phyloP scores from a whole-genome alignment of 2,888 invertebrate genomes.

The Drosophila neonasuta region DNA sequence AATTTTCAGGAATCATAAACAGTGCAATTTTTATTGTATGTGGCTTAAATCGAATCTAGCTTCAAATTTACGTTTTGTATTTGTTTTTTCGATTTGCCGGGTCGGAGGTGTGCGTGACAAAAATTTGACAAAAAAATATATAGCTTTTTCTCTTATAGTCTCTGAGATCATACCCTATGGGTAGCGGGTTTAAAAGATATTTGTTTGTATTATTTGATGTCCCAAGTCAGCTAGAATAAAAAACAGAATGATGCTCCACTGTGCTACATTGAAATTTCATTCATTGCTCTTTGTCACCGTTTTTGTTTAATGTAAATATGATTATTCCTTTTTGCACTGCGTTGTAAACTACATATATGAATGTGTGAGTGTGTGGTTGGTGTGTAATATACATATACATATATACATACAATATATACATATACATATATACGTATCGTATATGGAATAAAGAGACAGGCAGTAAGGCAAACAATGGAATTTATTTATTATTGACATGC shows the following conservation, averaged over 20 bases:
- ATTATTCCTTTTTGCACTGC: constrained; percentile 58
- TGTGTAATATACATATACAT: constrained; percentile 8
- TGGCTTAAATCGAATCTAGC: too few species aligned
- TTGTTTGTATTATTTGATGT: too few species aligned
- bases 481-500: constrained; percentile 73
- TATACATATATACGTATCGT: constrained; percentile 7
- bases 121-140: too few species aligned
- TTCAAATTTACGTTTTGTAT: too few species aligned
- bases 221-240: too few species aligned
- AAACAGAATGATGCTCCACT: constrained; percentile 1
- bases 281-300: constrained; percentile 40
- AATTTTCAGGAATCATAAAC: too few species aligned
- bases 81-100: too few species aligned
- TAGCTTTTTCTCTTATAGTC: too few species aligned
- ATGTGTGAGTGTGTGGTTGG: constrained; percentile 1
- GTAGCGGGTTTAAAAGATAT: too few species aligned
- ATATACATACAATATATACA: constrained; percentile 7
- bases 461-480: constrained; percentile 64
- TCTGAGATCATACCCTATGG: too few species aligned
- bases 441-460: constrained; percentile 18
- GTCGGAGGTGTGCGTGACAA: too few species aligned
- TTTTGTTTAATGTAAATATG: constrained; percentile 68
- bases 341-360: neutral
- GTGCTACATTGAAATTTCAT: constrained; percentile 44
- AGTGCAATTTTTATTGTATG: too few species aligned